phyloP scores from a whole-genome alignment of 2,113 vertebrate species.

The Brienomyrus longianalis region DNA sequence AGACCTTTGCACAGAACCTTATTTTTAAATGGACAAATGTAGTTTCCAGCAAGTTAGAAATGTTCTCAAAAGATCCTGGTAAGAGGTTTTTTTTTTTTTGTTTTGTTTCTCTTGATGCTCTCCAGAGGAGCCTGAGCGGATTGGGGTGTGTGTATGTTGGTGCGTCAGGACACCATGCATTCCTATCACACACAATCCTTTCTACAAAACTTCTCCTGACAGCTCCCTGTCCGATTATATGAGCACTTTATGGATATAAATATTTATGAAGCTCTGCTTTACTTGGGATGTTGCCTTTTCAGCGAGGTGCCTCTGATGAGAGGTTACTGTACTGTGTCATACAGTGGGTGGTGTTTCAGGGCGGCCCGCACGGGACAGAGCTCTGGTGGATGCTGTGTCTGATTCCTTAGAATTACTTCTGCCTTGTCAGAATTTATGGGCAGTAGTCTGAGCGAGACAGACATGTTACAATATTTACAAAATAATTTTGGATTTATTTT shows the following conservation, averaged over 20 bases:
- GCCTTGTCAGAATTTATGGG: background rate
- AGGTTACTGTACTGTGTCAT: conserved; percentile 50
- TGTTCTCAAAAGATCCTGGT: background rate
- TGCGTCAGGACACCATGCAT: background rate
- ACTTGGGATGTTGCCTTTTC: conserved; percentile 67
- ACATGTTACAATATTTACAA: background rate
- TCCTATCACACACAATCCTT: conserved; percentile 46
- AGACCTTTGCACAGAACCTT: background rate
- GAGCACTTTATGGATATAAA: conserved; percentile 71
- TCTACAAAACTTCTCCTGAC: conserved; percentile 55
- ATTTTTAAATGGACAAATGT: background rate
- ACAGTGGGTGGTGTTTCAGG: conserved; percentile 48
- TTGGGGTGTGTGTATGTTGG: background rate
- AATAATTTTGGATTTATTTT: conserved; percentile 10
- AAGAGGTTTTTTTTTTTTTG: too few species aligned
- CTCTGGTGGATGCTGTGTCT: background rate
- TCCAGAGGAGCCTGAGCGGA: background rate
- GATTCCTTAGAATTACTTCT: conserved; percentile 15
- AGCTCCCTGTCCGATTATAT: conserved; percentile 67
- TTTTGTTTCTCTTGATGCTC: background rate
- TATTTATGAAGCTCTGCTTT: conserved; percentile 71
- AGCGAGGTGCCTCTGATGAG: conserved; percentile 43
- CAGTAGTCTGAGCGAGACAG: background rate
- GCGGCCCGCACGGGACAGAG: too few species aligned
- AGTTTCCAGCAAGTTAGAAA: background rate